Conservation (phyloP, 2,888 invertebrate species). For the Cephus pulcher region DNA sequence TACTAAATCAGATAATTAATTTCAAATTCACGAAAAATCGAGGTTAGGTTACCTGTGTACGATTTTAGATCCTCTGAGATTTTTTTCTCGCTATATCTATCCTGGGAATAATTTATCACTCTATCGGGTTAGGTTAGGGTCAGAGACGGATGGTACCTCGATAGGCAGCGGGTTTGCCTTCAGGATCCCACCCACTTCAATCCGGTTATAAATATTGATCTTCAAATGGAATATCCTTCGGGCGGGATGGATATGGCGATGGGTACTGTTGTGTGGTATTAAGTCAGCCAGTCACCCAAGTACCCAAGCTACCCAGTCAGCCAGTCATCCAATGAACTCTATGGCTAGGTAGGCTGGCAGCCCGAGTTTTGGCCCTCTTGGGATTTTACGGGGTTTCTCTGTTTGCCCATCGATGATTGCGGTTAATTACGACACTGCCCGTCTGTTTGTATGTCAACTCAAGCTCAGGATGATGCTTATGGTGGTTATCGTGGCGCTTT, state of each 20-base stretch:
- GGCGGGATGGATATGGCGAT: neutral
- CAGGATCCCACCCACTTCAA: neutral
- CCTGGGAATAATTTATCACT: neutral
- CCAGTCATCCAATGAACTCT: neutral
- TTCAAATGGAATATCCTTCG: neutral
- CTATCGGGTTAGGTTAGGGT: neutral
- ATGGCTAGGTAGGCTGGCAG: neutral
- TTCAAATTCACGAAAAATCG: neutral
- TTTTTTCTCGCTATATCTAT: conserved; percentile 12
- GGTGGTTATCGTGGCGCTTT: neutral
- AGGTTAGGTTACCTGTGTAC: neutral
- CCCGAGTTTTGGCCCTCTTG: neutral
- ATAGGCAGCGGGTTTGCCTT: neutral
- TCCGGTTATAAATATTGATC: neutral
- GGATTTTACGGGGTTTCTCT: neutral
- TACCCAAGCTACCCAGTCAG: neutral
- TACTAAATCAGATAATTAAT: neutral
- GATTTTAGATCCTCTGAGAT: neutral
- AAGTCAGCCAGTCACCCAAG: neutral
- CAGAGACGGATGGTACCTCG: neutral
- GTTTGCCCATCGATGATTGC: conserved; percentile 9
- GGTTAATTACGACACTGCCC: conserved; percentile 24
- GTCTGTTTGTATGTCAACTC: conserved; percentile 54
- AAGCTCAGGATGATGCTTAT: neutral
- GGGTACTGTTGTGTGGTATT: neutral